These are phyloP conservation scores for Tragelaphus oryx DNA, from an alignment of 2,797 vertebrate species.

Conservation along the genomic window DNA sequence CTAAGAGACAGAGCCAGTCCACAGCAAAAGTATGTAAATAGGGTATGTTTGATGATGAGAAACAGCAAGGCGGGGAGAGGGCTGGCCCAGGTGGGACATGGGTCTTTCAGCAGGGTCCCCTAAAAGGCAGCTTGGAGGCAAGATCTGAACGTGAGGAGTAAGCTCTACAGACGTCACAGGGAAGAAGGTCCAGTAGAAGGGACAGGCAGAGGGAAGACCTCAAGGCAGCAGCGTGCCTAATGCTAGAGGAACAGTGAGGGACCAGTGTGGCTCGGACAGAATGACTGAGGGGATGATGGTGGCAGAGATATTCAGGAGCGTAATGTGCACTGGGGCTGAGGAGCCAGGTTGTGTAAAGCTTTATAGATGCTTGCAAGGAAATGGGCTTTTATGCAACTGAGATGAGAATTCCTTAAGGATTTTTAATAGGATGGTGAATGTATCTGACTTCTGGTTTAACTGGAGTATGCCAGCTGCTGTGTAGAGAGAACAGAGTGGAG, in stretches of 20 bases:
- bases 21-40: too few species aligned
- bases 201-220: background rate
- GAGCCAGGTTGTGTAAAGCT: fast-evolving
- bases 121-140: background rate
- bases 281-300: too few species aligned
- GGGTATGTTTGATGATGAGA: background rate
- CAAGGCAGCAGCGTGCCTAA: background rate
- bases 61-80: too few species aligned
- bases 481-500: background rate
- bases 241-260: background rate
- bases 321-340: fast-evolving
- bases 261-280: fast-evolving
- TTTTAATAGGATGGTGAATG: background rate
- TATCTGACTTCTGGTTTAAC: background rate
- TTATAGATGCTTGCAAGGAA: background rate
- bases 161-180: fast-evolving
- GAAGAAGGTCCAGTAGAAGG: background rate
- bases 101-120: background rate
- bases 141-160: background rate
- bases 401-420: background rate
- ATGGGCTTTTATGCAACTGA: background rate
- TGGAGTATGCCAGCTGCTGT: background rate
- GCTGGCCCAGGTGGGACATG: background rate
- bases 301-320: background rate
- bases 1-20: background rate